Percentiles rank a stretch among this genome's conserved stretches.
These are phyloP conservation scores for Paramormyrops hopkinsi DNA, from an alignment of 2,797 vertebrate species.

Conservation along the genomic window DNA sequence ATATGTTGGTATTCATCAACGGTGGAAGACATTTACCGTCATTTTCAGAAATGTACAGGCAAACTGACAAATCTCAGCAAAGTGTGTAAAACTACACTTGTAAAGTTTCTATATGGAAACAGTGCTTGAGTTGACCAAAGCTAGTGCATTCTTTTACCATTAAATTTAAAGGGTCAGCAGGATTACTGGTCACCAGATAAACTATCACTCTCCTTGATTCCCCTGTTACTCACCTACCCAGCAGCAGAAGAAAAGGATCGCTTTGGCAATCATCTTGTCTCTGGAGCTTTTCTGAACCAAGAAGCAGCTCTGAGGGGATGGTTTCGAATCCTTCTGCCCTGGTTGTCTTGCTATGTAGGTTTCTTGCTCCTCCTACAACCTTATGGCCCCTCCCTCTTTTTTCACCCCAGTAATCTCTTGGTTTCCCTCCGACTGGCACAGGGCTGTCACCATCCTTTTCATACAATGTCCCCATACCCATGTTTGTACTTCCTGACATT, in stretches of 20 bases:
- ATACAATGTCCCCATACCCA: neutral
- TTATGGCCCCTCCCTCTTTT: neutral
- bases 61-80: neutral
- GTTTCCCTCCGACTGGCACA: neutral
- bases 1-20: neutral
- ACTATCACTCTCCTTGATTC: neutral
- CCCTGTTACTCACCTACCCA: conserved; percentile 29
- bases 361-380: neutral
- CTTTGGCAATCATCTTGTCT: conserved; percentile 21
- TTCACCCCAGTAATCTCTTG: neutral
- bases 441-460: neutral
- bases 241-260: conserved; percentile 23
- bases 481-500: neutral
- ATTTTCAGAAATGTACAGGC: neutral
- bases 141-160: neutral
- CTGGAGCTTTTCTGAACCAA: neutral
- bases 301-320: neutral
- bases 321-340: neutral
- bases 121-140: neutral
- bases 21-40: neutral
- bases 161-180: neutral
- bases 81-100: neutral
- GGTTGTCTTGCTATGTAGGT: neutral
- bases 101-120: neutral
- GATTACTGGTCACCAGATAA: neutral